Conservation (phyloP, 2,113 vertebrate genomes). For the Mormyrus iriodes region DNA sequence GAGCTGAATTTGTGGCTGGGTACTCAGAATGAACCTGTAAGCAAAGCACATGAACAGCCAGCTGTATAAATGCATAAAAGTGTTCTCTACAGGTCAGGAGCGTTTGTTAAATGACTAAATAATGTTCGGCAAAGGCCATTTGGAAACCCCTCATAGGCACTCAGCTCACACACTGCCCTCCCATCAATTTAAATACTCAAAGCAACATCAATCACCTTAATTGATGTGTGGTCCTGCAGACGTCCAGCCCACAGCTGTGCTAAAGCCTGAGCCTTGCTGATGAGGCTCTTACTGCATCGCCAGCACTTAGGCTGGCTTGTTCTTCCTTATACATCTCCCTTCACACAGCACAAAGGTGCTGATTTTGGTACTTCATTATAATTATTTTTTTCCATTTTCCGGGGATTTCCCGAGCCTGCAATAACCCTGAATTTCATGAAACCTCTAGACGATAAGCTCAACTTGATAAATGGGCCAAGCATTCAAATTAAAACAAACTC, state of each 20-base stretch:
- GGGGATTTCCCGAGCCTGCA: not conserved
- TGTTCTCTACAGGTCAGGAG: not conserved
- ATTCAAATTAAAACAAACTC: not conserved
- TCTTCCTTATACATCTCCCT: not conserved
- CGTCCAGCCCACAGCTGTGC: not conserved
- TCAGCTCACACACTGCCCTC: not conserved
- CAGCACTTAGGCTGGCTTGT: not conserved
- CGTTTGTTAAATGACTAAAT: not conserved
- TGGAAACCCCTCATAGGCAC: not conserved
- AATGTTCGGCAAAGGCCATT: not conserved
- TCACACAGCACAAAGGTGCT: not conserved
- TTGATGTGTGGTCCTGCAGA: not conserved
- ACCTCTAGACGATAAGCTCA: not conserved
- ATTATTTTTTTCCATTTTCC: not conserved
- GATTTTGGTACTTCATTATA: not conserved
- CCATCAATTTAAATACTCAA: not conserved
- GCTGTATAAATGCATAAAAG: not conserved
- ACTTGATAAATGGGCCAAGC: not conserved
- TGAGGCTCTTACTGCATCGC: not conserved
- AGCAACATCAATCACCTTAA: not conserved
- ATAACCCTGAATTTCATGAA: not conserved
- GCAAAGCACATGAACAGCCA: not conserved
- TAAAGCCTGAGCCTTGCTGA: not conserved
- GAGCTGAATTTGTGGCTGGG: not conserved
- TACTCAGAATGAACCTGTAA: not conserved